Conservation (phyloP, 2,113 vertebrate species). For the Planiliza haematocheilus region DNA sequence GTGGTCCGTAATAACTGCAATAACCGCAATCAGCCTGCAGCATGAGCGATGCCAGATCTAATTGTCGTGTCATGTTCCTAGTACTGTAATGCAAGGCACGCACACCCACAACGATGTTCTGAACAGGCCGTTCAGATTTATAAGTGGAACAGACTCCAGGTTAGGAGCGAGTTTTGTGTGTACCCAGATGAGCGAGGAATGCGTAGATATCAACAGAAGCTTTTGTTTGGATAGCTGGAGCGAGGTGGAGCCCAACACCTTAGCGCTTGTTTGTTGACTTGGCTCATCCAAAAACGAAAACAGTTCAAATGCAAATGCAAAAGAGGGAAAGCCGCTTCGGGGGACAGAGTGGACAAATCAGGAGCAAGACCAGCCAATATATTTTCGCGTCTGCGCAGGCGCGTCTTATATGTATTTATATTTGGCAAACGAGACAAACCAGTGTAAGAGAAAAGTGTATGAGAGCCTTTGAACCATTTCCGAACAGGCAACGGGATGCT, state of each 20-base stretch:
- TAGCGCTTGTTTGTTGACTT: conserved; percentile 67
- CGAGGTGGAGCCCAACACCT: conserved; percentile 70
- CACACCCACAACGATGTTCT: conserved; percentile 32
- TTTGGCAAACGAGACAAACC: neutral
- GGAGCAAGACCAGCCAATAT: no score
- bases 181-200: conserved; percentile 64
- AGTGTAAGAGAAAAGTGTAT: conserved; percentile 1
- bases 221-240: conserved; percentile 74
- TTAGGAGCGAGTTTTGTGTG: conserved; percentile 16
- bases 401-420: conserved; percentile 1
- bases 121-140: conserved; percentile 32
- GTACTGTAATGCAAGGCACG: conserved; percentile 43
- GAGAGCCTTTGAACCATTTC: conserved; percentile 39
- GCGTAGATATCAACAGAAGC: conserved; percentile 69
- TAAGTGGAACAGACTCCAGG: conserved; percentile 23
- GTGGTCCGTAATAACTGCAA: conserved; percentile 70
- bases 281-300: conserved; percentile 44
- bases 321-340: neutral
- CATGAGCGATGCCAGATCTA: conserved; percentile 62
- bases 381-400: conserved; percentile 10
- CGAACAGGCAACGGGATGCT: conserved; percentile 22
- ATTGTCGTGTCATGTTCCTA: conserved; percentile 68
- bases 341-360: no score
- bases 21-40: conserved; percentile 64
- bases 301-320: conserved; percentile 26